Evolutionary conservation across 2,888 invertebrate species (phyloP).

Genomic region (Eilema sororculum): DNA sequence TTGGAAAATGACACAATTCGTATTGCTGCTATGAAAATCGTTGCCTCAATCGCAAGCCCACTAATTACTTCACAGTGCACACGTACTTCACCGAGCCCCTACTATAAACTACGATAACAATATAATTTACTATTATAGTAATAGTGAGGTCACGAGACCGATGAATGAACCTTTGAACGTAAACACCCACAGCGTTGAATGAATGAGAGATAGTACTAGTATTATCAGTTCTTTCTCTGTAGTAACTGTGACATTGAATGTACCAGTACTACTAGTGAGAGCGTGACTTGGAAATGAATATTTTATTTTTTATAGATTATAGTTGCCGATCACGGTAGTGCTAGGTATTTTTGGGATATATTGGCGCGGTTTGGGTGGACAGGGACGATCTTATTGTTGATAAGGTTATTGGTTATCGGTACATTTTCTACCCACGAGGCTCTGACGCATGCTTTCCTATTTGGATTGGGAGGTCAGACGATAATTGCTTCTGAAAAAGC

Average conservation of each 20-base stretch:
- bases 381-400: too few species aligned
- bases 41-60: not conserved
- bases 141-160: constrained; percentile 8
- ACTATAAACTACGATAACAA: constrained; percentile 10
- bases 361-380: too few species aligned
- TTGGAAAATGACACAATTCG: not conserved
- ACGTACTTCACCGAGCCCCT: not conserved
- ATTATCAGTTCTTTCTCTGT: constrained; percentile 16
- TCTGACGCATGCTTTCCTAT: too few species aligned
- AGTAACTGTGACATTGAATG: not conserved
- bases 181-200: not conserved
- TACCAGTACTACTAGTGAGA: not conserved
- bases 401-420: too few species aligned
- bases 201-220: constrained; percentile 23
- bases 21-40: not conserved
- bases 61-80: constrained; percentile 3
- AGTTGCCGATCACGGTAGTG: not conserved
- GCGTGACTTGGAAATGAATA: not conserved
- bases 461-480: too few species aligned
- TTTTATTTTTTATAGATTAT: not conserved
- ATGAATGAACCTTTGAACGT: constrained; percentile 18
- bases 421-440: too few species aligned
- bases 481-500: too few species aligned
- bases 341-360: not conserved
- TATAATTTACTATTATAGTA: constrained; percentile 7